A percentile compares a stretch with the other conserved stretches of the same genome.
Evolutionary conservation across 1,140 invertebrate genomes (phyloP).

Genomic region (Lepidostoma basale): DNA sequence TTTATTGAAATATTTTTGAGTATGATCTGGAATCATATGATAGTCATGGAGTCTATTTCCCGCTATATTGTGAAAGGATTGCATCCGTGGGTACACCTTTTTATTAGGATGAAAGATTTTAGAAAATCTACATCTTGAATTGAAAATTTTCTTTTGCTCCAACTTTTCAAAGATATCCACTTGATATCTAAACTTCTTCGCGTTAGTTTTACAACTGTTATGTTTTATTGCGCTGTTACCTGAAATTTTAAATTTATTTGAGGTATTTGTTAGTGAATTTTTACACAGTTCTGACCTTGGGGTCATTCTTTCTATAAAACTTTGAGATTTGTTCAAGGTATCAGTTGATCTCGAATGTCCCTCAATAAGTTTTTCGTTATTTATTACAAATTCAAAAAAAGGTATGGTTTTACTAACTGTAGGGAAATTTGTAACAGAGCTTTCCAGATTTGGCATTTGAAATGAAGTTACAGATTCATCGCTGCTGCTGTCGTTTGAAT

Average conservation of each 20-base stretch:
- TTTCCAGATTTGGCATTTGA: background rate
- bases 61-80: no score
- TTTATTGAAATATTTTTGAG: no score
- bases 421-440: background rate
- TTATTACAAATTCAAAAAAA: background rate
- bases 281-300: background rate
- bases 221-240: background rate
- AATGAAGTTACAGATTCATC: no score
- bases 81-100: no score
- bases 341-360: background rate
- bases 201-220: background rate
- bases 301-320: background rate
- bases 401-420: background rate
- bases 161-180: no score
- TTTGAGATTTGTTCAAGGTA: background rate
- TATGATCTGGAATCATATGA: no score
- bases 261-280: background rate
- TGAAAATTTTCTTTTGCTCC: no score
- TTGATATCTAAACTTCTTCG: no score
- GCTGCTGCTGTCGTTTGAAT: no score
- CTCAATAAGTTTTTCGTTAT: background rate
- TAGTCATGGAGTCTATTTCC: no score
- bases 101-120: no score
- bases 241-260: background rate
- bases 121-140: no score